These are phyloP conservation scores for Atlantisia rogersi DNA, from an alignment of 2,113 vertebrate genomes.

Conservation along the genomic window DNA sequence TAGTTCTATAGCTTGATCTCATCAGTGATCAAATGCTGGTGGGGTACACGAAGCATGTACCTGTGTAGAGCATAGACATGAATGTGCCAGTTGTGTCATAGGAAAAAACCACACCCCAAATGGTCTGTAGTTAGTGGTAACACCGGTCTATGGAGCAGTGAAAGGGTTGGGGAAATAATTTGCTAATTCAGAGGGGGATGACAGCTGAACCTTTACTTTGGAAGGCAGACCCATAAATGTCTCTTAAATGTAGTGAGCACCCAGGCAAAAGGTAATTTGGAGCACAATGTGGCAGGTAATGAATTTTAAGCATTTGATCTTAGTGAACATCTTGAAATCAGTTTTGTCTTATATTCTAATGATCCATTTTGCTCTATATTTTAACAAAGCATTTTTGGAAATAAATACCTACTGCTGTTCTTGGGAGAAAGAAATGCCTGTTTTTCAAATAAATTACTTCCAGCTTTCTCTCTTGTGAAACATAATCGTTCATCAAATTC, in stretches of 20 bases:
- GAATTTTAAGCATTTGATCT: background rate
- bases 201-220: background rate
- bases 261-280: background rate
- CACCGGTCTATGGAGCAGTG: background rate
- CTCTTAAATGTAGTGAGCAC: background rate
- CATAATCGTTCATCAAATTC: background rate
- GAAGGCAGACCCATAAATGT: background rate
- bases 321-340: background rate
- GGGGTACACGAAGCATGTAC: background rate
- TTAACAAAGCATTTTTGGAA: background rate
- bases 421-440: background rate
- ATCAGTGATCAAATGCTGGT: background rate
- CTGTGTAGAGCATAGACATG: background rate
- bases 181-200: background rate
- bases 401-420: background rate
- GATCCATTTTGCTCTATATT: background rate
- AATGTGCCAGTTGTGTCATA: background rate
- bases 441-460: background rate
- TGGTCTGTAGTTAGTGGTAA: background rate
- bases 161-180: background rate
- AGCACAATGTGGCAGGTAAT: background rate
- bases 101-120: fast-evolving
- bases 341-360: background rate
- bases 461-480: background rate
- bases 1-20: background rate